Evolutionary conservation across 2,797 vertebrate species (phyloP), one percentile per base, ranked within the genome.

Genomic region (Sarcophilus harrisii): DNA sequence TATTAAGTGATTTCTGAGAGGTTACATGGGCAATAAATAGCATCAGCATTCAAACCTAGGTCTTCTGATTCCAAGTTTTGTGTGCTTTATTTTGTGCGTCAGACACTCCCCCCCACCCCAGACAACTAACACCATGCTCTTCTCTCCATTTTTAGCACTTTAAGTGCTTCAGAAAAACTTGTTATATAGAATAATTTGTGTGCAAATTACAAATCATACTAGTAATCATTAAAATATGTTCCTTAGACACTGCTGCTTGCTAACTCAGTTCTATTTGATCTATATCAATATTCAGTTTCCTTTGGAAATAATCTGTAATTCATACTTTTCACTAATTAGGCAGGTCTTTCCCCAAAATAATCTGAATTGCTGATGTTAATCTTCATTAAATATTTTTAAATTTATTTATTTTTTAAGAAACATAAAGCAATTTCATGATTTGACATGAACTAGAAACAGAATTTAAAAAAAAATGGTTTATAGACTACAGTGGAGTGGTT

Each of bases 391-490:
- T 96, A 90, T 55, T 60, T 94, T 92, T 62, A 58, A 21, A 16
- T 94, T 96, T 58, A 30, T 58, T 92, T 93, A 92, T 32, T 95
- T 73, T 94, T 59, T 5, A 1, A 27, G 27, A n/a, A 14, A 49
- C 66, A 49, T 93, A 58, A 57, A 92, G 90, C 54, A n/a, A 8
- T 49, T 94, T 95, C 91, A 94, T 96, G 90, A 95, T 92, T 95
- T 95, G 94, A 38, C 58, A 58, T 94, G 87, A 98, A 97, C 30
- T 59, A 95, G 93, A 97, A 97, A 96, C 91, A 90, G 62, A 97
- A 30, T 97, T 73, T 32, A 94, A 94, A 98, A 94, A 94, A 98
- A 98, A 98, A 57, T 87, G 90, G 0, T 95, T 98, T 97, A 93
- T 49, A 96, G 91, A 98, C 81, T 93, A 91, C 29, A 81, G 90